Base-by-base conservation (phyloP, 2,113 vertebrate species). In the Maccullochella peelii region DNA sequence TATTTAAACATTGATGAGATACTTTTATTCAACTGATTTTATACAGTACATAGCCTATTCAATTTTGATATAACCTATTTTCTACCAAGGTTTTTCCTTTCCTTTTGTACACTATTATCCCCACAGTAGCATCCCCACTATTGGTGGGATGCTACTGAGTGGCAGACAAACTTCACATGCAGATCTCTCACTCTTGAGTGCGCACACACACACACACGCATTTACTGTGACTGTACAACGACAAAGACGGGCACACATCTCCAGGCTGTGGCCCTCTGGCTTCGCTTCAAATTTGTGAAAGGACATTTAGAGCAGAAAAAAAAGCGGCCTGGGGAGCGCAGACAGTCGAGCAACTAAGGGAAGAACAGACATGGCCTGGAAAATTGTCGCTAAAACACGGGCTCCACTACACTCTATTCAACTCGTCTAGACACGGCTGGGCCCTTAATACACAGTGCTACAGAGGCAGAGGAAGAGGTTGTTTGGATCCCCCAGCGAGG, bases 271-370 rank as follows among this genome's bases (percentile, higher is more conserved):
- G 71, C 69, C 66, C 57, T 71, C 68, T n/a, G 70, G 79, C 79
- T 69, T 55, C 8, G 9, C 55, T 76, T 77, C 57, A 40, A 52
- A 73, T 82, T 76, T 83, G 73, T 55, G 67, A 74, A 54, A 54
- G 77, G 83, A 89, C 81, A 88, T 88, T 75, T 83, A 74, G 79
- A 90, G 86, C 77, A 87, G 77, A 85, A 88, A 74, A 62, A 69
- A 73, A 81, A 79, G 62, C 14, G 27, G 77, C 68, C 50, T n/a
- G 77, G 25, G 77, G 73, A 89, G 70, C 58, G 2, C 50, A 79
- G 79, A 75, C 79, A 67, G 21, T 9, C 6, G 20, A 83, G 49
- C 8, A 85, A 57, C 70, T 30, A 33, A 44, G 67, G 54, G 80
- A 85, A 76, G 52, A 86, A 73, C 44, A 65, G 61, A 73, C 61